phyloP scores from a whole-genome alignment of 2,797 vertebrate genomes.

The Acanthurus tractus region DNA sequence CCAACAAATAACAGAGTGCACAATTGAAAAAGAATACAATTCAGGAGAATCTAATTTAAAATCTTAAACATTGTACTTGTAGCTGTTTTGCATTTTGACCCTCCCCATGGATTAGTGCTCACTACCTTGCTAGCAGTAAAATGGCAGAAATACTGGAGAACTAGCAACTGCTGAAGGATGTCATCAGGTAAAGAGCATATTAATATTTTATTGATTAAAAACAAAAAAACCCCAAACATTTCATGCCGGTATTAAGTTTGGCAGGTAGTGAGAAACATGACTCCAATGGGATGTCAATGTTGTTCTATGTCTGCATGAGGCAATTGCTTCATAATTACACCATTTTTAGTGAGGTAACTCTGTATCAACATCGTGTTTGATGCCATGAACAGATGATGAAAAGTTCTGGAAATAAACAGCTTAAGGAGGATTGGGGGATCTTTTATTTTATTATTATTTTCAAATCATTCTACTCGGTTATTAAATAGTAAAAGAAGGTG shows the following conservation, averaged over 20 bases:
- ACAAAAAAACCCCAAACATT: background rate
- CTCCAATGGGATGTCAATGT: background rate
- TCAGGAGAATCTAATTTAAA: too few relatives aligned
- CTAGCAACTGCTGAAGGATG: background rate
- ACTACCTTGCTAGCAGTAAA: background rate
- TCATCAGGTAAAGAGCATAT: background rate
- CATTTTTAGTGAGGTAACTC: background rate
- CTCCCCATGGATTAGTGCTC: background rate
- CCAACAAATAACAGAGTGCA: too few relatives aligned
- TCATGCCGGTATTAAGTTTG: background rate
- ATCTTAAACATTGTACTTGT: too few relatives aligned
- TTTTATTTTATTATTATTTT: too few relatives aligned
- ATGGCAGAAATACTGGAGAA: slow-evolving; percentile 8
- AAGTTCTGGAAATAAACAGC: background rate
- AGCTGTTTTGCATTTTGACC: too few relatives aligned
- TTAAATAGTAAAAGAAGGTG: too few relatives aligned
- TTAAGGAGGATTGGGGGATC: too few relatives aligned
- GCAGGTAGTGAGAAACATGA: background rate
- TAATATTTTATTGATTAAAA: background rate
- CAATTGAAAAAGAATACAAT: too few relatives aligned
- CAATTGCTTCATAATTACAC: background rate
- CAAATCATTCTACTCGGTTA: too few relatives aligned
- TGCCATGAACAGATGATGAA: background rate
- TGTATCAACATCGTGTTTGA: background rate
- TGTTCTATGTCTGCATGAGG: background rate